Base-by-base conservation (phyloP, 2,797 vertebrate genomes). In the Acanthopagrus latus region DNA sequence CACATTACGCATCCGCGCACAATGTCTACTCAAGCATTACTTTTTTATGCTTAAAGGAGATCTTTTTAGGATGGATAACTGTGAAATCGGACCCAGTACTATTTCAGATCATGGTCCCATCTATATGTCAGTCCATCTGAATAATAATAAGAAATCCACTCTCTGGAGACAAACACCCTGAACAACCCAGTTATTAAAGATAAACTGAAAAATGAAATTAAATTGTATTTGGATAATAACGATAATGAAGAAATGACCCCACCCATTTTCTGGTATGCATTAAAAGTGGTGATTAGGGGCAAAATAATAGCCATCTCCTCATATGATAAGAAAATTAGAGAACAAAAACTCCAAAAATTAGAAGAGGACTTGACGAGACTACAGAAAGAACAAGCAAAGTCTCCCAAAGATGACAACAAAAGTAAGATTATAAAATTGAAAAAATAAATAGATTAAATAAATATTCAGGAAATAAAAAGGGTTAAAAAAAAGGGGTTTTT, bases 251-350 rank as follows among this genome's bases (percentile, higher is more conserved):
- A n/a, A 10, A 20, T n/a, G 57, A n/a, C 18, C 0, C 79, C 64
- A 29, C 7, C 44, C 13, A n/a, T 59, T 3, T 29, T 59, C 18
- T 59, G 57, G 57, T 29, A 59, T n/a, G 29, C 29, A 0, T 5
- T 59, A 5, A 38, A 59, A 17, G 27, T 18, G 1, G 18, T 59
- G 18, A 11, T 59, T 21, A 41, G 33, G 7, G 33, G 57, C 12
- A 59, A 41, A 59, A 58, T 82, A 38, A 85, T 75, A 59, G 48
- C 64, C 5, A 69, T 69, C 2, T 50, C 75, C 10, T 74, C 60
- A 12, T 21, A 56, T 47, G 21, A 71, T 7, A 74, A 83, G 10
- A 77, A 71, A 75, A 46, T 44, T 5, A 55, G n/a, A 2, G 6
- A 18, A 17, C 18, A 38, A 27, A 79, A 67, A 57, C 29, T 58